Conservation (phyloP, 1,140 invertebrate genomes). For the Anastrepha obliqua region DNA sequence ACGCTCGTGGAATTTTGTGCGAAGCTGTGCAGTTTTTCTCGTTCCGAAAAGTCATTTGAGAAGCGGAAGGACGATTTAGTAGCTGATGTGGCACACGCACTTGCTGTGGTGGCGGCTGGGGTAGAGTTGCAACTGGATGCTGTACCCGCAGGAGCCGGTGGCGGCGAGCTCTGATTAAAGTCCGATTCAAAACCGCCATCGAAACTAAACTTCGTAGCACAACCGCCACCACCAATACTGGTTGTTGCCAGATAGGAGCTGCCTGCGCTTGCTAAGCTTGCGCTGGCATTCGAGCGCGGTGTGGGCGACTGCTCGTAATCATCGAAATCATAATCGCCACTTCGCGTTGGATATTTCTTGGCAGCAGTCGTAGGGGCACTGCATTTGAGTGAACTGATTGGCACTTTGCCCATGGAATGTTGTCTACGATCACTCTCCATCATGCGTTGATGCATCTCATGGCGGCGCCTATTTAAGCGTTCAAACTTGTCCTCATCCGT, state of each 20-base stretch:
- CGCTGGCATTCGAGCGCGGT: slow-evolving; percentile 67
- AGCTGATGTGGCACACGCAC: slow-evolving; percentile 57
- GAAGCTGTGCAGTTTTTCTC: slow-evolving; percentile 69
- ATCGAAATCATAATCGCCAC: slow-evolving; percentile 67
- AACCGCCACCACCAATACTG: slow-evolving; percentile 58
- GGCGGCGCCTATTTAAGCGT: slow-evolving; percentile 67
- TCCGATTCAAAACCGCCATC: slow-evolving; percentile 73
- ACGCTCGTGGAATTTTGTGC: slow-evolving; percentile 39
- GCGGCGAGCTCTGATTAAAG: slow-evolving; percentile 71
- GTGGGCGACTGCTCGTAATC: slow-evolving; percentile 71
- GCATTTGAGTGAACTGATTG: background rate
- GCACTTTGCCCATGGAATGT: slow-evolving; percentile 50
- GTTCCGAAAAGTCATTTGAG: slow-evolving; percentile 78
- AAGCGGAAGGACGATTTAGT: slow-evolving; percentile 75
- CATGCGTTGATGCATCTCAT: slow-evolving; percentile 73
- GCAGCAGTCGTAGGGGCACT: background rate
- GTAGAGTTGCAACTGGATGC: slow-evolving; percentile 71
- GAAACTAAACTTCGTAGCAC: slow-evolving; percentile 68
- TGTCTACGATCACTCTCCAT: slow-evolving; percentile 68
- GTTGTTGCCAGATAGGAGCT: slow-evolving; percentile 60
- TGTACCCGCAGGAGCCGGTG: slow-evolving; percentile 69
- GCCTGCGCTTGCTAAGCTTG: slow-evolving; percentile 37
- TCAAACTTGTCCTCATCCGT: slow-evolving; percentile 73
- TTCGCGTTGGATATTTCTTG: slow-evolving; percentile 23
- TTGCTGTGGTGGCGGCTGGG: slow-evolving; percentile 63